Conservation (phyloP, 2,888 invertebrate genomes). For the Drosophila atripex region DNA sequence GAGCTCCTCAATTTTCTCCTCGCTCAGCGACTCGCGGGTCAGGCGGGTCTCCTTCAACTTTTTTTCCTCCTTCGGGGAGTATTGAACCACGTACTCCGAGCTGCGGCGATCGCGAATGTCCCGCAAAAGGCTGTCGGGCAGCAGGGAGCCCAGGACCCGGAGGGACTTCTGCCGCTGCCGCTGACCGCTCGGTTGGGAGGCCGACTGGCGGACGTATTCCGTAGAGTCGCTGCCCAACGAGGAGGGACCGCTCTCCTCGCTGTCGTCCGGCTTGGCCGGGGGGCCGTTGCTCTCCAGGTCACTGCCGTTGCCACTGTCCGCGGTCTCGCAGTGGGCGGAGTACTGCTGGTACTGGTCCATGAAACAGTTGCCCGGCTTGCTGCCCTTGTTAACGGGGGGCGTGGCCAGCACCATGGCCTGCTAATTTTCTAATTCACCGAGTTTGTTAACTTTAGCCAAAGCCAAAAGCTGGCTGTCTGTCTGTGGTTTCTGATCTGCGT, state of each 20-base stretch:
- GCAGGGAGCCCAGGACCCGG: conserved; percentile 85
- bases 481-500: conserved; percentile 10
- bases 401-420: conserved; percentile 63
- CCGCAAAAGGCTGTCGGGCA: conserved; percentile 85
- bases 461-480: conserved; percentile 13
- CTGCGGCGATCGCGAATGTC: conserved; percentile 88
- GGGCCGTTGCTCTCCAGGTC: conserved; percentile 87
- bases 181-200: conserved; percentile 64
- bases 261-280: conserved; percentile 83
- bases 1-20: conserved; percentile 72
- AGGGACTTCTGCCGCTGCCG: conserved; percentile 76
- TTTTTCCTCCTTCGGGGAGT: conserved; percentile 52
- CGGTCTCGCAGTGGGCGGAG: conserved; percentile 88
- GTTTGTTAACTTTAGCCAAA: not conserved
- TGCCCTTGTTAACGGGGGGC: conserved; percentile 52
- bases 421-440: not conserved
- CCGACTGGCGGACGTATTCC: conserved; percentile 84
- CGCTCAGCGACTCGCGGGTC: conserved; percentile 64
- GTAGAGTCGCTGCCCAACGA: conserved; percentile 90
- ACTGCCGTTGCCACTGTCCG: conserved; percentile 94
- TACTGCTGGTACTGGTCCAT: conserved; percentile 72
- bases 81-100: conserved; percentile 63
- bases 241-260: conserved; percentile 88
- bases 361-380: conserved; percentile 55
- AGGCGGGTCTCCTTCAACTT: conserved; percentile 44